Evolutionary conservation across 2,888 invertebrate species (phyloP).

Genomic region (Eulithis prunata): DNA sequence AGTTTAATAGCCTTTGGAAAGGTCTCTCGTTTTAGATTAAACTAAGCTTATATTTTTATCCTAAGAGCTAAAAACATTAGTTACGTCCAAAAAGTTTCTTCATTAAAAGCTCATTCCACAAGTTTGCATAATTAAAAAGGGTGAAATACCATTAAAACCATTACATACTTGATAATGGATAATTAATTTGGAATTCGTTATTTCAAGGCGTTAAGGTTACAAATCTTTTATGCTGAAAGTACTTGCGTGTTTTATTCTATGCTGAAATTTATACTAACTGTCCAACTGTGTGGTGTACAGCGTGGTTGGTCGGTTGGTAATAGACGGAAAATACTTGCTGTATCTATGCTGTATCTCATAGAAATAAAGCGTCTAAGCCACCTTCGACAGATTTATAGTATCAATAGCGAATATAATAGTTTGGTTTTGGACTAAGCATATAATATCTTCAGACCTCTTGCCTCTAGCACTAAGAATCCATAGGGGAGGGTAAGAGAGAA

Average conservation of each 20-base stretch:
- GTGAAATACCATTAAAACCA: constrained; percentile 46
- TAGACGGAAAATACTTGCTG: too few species aligned
- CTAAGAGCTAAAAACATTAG: constrained; percentile 34
- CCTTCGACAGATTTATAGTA: too few species aligned
- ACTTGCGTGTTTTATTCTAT: not conserved
- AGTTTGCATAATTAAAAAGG: constrained; percentile 51
- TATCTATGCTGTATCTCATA: too few species aligned
- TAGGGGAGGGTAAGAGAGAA: too few species aligned
- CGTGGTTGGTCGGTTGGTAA: too few species aligned
- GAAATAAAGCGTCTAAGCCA: too few species aligned
- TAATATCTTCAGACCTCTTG: too few species aligned
- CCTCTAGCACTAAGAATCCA: too few species aligned
- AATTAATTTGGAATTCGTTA: constrained; percentile 44
- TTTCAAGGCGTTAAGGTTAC: constrained; percentile 29
- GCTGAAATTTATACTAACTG: too few species aligned
- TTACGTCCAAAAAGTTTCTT: constrained; percentile 51
- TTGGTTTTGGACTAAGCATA: too few species aligned
- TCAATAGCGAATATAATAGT: too few species aligned
- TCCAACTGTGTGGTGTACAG: too few species aligned
- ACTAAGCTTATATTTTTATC: constrained; percentile 5
- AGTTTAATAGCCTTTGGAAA: not conserved
- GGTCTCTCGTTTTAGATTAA: not conserved
- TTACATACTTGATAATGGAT: constrained; percentile 51
- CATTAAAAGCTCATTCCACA: constrained; percentile 55
- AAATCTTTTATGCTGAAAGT: constrained; percentile 21